Evolutionary conservation across 2,113 vertebrate genomes (phyloP).

Genomic region (Neolamprologus tretocephalus): DNA sequence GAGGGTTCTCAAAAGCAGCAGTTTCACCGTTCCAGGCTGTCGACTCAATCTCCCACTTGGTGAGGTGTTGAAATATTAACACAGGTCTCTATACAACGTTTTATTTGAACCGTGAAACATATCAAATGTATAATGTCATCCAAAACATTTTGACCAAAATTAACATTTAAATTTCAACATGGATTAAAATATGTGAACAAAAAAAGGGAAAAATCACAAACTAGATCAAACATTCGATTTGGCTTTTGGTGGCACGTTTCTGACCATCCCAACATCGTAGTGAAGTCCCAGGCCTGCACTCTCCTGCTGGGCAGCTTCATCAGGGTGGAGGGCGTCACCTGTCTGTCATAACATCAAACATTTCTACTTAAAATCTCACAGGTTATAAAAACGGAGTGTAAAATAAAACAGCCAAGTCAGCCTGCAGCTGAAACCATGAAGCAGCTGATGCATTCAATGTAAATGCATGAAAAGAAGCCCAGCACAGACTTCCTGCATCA

Average conservation of each 20-base stretch:
- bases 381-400: not conserved
- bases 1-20: not conserved
- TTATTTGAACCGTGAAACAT: not conserved
- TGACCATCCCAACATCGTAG: not conserved
- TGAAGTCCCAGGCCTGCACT: not conserved
- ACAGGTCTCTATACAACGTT: not conserved
- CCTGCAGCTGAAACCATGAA: not conserved
- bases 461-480: not conserved
- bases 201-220: not conserved
- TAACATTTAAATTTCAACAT: not conserved
- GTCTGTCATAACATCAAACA: not conserved
- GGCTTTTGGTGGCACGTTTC: not conserved
- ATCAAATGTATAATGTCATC: not conserved
- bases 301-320: not conserved
- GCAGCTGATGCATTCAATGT: not conserved
- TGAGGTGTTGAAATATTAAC: not conserved
- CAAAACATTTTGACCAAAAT: not conserved
- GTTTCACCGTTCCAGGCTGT: fast-evolving
- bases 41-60: not conserved
- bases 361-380: fast-evolving
- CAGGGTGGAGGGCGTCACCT: not conserved
- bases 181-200: not conserved
- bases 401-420: not conserved
- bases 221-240: not conserved
- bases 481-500: fast-evolving